Conservation (phyloP, 2,797 vertebrate species). For the Catostomus latipinnis region DNA sequence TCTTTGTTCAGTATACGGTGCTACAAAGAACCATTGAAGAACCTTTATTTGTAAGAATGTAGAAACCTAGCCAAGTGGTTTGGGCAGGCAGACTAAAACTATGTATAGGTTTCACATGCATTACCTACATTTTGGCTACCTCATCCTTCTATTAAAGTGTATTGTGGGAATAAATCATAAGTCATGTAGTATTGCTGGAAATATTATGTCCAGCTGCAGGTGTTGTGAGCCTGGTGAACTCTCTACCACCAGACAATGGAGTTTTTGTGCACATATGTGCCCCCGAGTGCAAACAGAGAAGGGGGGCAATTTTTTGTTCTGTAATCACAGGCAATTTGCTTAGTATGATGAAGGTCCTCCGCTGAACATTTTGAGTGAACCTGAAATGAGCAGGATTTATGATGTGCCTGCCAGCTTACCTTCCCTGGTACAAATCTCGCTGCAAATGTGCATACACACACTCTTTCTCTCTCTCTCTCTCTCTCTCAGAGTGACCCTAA, state of each 20-base stretch:
- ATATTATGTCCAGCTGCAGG: constrained; percentile 23
- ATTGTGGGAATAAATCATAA: background rate
- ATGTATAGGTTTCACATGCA: background rate
- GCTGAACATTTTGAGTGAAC: constrained; percentile 61
- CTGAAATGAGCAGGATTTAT: constrained; percentile 76
- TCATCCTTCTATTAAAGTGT: constrained; percentile 13
- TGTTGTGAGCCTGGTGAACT: constrained; percentile 20
- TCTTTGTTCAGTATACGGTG: too few species aligned
- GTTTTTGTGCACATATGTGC: constrained; percentile 48
- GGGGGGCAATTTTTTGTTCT: constrained; percentile 49
- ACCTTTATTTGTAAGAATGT: background rate
- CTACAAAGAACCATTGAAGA: too few species aligned
- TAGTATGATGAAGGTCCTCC: constrained; percentile 56
- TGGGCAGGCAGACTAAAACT: background rate
- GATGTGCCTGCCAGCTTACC: constrained; percentile 71
- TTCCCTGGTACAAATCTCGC: constrained; percentile 71
- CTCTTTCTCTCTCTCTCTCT: constrained; percentile 1
- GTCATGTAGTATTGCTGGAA: background rate
- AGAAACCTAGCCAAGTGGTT: background rate
- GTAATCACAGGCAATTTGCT: constrained; percentile 72
- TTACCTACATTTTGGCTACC: background rate
- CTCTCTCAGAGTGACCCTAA: constrained; percentile 58
- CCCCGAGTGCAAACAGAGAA: constrained; percentile 44
- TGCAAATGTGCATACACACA: constrained; percentile 62
- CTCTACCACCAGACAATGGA: constrained; percentile 25